phyloP scores from a whole-genome alignment of 2,113 vertebrate genomes.

The Aegithalos caudatus region DNA sequence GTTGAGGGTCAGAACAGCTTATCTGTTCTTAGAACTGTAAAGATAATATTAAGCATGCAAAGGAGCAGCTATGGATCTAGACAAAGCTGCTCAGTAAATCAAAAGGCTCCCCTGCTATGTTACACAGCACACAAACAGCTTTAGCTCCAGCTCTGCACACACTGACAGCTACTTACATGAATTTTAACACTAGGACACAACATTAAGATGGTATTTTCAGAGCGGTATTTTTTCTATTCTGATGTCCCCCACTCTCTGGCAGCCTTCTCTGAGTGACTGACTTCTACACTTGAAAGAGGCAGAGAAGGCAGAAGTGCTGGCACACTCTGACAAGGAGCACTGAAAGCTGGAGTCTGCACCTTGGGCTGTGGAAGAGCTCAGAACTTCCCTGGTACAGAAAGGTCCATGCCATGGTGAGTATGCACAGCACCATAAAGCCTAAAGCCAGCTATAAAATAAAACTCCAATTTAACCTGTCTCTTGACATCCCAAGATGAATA shows the following conservation, averaged over 20 bases:
- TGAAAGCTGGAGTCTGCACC: neutral
- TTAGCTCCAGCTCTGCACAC: neutral
- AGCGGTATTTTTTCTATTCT: neutral
- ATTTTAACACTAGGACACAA: constrained; percentile 6
- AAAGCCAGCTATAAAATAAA: neutral
- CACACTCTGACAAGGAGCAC: neutral
- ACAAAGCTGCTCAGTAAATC: constrained; percentile 43
- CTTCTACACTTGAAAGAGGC: neutral
- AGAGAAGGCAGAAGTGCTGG: neutral
- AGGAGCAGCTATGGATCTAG: constrained; percentile 4
- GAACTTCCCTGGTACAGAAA: neutral
- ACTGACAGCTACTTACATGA: constrained; percentile 9
- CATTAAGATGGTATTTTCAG: neutral
- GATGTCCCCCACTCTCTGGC: neutral
- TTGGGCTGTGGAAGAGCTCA: neutral
- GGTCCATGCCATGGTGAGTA: neutral
- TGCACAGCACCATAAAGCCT: neutral
- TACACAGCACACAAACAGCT: constrained; percentile 2
- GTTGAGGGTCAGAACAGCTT: constrained; percentile 57
- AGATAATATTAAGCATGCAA: constrained; percentile 57
- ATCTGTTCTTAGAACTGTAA: constrained; percentile 59
- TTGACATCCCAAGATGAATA: neutral
- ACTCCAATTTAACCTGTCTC: neutral
- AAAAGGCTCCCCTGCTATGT: constrained; percentile 26
- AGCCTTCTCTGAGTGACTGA: neutral